phyloP scores from a whole-genome alignment of 2,888 invertebrate species.

The Meghimatium bilineatum region DNA sequence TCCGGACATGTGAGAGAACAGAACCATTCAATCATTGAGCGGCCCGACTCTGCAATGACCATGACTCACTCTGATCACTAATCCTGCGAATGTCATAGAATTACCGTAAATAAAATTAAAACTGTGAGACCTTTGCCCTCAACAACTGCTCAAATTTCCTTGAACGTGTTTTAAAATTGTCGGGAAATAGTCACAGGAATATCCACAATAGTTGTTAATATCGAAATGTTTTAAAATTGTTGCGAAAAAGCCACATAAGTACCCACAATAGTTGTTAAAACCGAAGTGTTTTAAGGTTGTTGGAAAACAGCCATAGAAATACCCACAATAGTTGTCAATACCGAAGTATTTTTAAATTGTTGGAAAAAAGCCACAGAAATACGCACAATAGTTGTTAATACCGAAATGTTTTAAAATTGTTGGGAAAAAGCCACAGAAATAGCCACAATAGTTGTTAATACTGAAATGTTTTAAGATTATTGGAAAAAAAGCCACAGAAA shows the following conservation, averaged over 20 bases:
- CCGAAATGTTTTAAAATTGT: not conserved
- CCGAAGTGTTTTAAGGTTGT: not conserved
- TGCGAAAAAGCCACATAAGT: too few species aligned
- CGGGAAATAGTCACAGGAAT: not conserved
- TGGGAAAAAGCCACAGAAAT: not conserved
- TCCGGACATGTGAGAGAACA: slow-evolving; percentile 10
- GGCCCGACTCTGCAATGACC: not conserved
- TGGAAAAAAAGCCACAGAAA: too few species aligned
- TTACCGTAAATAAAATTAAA: slow-evolving; percentile 24
- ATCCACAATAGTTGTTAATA: not conserved
- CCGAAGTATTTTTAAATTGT: too few species aligned
- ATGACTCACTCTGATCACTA: slow-evolving; percentile 15
- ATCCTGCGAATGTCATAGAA: not conserved
- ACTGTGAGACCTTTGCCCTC: not conserved
- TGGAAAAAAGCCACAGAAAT: too few species aligned
- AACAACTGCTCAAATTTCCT: slow-evolving; percentile 4
- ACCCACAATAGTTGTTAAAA: not conserved
- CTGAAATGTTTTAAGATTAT: too few species aligned
- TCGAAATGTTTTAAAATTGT: too few species aligned
- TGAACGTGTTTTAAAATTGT: not conserved
- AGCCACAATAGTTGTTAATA: not conserved
- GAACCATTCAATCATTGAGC: not conserved
- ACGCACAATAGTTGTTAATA: not conserved
- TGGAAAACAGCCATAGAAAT: not conserved
- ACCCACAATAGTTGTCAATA: not conserved